phyloP scores from a whole-genome alignment of 2,113 vertebrate species.

The Taxidea taxus region DNA sequence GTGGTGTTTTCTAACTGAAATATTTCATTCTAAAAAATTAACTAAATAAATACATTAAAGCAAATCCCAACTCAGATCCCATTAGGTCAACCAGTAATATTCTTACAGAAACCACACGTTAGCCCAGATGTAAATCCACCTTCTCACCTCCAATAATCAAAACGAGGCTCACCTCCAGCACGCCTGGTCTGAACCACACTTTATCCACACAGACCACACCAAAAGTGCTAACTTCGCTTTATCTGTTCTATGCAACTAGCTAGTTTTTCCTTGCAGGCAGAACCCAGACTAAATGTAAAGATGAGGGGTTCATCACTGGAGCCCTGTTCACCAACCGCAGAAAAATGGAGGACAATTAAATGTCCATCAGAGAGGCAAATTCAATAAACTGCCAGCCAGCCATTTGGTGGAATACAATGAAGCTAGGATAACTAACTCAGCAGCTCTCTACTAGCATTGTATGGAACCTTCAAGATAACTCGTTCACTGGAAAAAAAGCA shows the following conservation, averaged over 20 bases:
- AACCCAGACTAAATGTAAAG: neutral
- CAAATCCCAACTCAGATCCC: neutral
- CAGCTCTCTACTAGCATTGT: neutral
- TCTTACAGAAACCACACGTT: neutral
- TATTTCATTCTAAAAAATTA: slow-evolving; percentile 3
- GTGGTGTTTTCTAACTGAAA: slow-evolving; percentile 5
- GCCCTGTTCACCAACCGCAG: neutral
- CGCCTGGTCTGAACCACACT: neutral
- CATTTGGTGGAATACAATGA: neutral
- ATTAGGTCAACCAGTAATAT: neutral
- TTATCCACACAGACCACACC: neutral
- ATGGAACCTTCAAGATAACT: neutral
- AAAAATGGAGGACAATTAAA: neutral
- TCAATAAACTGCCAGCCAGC: neutral
- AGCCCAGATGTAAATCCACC: neutral
- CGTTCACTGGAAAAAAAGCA: neutral
- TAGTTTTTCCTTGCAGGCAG: neutral
- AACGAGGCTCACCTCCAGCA: neutral
- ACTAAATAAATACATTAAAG: neutral
- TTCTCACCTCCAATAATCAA: neutral
- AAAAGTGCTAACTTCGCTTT: neutral
- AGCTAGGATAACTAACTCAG: neutral
- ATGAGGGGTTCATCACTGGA: neutral
- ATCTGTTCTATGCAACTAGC: neutral
- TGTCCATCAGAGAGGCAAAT: neutral